Conservation (phyloP, 2,797 vertebrate genomes). For the Florisuga fusca region DNA sequence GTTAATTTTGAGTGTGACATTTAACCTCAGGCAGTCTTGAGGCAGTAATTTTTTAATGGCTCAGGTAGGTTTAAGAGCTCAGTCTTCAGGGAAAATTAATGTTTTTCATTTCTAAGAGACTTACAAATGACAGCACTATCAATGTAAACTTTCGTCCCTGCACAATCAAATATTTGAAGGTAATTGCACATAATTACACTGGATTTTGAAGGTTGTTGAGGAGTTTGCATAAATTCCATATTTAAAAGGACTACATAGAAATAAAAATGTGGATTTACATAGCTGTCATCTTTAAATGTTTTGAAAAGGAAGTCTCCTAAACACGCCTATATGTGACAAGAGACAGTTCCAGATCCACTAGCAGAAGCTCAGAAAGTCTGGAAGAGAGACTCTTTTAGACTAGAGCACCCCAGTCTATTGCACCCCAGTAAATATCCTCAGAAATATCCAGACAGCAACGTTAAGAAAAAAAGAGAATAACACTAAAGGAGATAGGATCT, state of each 20-base stretch:
- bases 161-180: constrained; percentile 41
- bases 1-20: neutral
- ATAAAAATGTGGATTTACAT: constrained; percentile 5
- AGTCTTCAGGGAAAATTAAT: constrained; percentile 8
- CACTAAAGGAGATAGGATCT: neutral
- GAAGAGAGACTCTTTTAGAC: neutral
- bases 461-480: neutral
- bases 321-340: neutral
- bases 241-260: constrained; percentile 19
- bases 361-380: neutral
- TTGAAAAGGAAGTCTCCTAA: neutral
- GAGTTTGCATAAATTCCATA: constrained; percentile 24
- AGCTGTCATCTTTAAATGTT: constrained; percentile 13
- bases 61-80: neutral
- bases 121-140: constrained; percentile 30
- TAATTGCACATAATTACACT: constrained; percentile 35
- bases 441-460: fast-evolving
- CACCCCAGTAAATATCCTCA: neutral
- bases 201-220: constrained; percentile 21
- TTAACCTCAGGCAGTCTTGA: neutral
- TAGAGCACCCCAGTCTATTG: no score
- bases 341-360: neutral
- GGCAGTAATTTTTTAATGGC: constrained; percentile 16
- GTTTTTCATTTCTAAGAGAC: constrained; percentile 38
- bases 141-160: constrained; percentile 15